Base-by-base conservation (phyloP, 2,797 vertebrate genomes). In the Menidia menidia region DNA sequence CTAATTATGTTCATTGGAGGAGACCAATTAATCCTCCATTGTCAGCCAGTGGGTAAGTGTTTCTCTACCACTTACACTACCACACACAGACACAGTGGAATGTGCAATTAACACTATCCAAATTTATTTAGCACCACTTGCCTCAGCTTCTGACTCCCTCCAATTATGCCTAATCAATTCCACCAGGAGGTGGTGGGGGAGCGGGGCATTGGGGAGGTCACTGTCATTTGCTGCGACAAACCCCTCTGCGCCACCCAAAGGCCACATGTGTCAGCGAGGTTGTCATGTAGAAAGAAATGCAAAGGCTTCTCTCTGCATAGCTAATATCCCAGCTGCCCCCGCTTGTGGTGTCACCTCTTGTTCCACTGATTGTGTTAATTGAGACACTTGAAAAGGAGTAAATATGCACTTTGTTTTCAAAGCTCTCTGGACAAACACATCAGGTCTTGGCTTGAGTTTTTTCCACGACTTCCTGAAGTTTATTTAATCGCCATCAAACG, bases 1-100 rank as follows among this genome's bases (percentile, higher is more conserved):
- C 93, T 96, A 96, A 97, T 96, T 96, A 95, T 94, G 94, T 93
- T 96, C 92, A 93, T 93, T 94, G 92, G 91, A 93, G 93, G 94
- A 94, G 93, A 94, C 95, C 95, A 96, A 96, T 96, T 96, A 96
- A 95, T 95, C 92, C 92, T 86, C 93, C 91, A 93, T 94, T 93
- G 94, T 95, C 94, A 95, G 94, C 91, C 93, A 86, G 92, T 90
- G 93, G 92, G 92, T 94, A 95, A 96, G 94, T 95, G 93, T 93
- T 95, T 95, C 95, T 94, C 87, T 89, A 78, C 82, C 76, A 68
- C 81, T 86, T 82, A 88, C 93, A 90, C 92, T 91, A 84, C 92
- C 94, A 92, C 92, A 93, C 94, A 92, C 88, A 93, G 93, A 91
- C 92, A 92, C 93, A 91, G 87, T 92, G 90, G 92, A 94, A 93